Evolutionary conservation across 2,113 vertebrate species (phyloP), one percentile per base, ranked within the genome.

Genomic region (Urocynchramus pylzowi): DNA sequence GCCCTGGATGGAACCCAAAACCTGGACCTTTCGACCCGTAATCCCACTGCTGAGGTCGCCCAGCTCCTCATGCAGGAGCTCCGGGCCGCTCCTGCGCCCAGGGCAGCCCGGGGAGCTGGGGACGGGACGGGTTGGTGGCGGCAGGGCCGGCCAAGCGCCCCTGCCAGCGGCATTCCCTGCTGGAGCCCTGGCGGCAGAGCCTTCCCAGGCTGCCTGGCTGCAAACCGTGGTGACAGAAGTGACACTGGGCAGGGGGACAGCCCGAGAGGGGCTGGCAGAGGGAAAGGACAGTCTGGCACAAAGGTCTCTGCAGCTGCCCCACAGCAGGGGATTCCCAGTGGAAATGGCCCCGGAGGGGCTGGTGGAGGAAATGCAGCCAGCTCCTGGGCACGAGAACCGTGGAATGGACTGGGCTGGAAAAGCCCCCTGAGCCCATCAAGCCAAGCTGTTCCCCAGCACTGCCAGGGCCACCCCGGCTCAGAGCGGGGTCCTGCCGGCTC

Each of bases 11-110:
- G 22, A 45, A 39, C 23, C 44, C 54, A 59, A 35, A 60, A 14
- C 7, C 30, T 12, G 42, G 4, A 26, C 41, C 33, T 45, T 45
- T 10, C 28, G 16, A 45, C 16, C 26, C 1, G 0, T 16, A 13
- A 33, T 9, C 11, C 41, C 64, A 3, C 22, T 30, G 41, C 64
- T 23, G 30, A 61, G 37, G 16, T 7, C n/a, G 70, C 47, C 6
- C 9, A 7, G 20, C 15, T 28, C 22, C 37, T 12, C 10, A 33
- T 75, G 21, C 52, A 8, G 9, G 26, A 57, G 47, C 30, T 52
- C 49, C 12, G 33, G 19, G 14, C 14, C 7, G 11, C 18, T 41
- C 13, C 53, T 24, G 21, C 4, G 18, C 69, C 39, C 52, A 4
- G 31, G 53, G 44, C 35, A 31, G 13, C 18, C 24, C 4, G 21